Conservation (phyloP, 2,797 vertebrate genomes). For the Yasuhikotakia modesta region DNA sequence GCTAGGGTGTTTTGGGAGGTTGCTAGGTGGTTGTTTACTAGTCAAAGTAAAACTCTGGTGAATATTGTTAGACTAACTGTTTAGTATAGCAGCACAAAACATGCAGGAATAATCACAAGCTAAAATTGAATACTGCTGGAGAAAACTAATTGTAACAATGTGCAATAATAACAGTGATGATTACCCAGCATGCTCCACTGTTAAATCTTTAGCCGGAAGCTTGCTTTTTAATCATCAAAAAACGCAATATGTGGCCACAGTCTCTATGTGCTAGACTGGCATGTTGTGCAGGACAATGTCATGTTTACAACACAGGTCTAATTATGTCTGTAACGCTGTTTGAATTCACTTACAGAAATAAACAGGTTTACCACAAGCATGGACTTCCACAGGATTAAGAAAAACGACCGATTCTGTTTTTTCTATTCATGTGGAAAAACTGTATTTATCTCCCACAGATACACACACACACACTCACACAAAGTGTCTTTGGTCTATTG, state of each 20-base stretch:
- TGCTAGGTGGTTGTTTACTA: background rate
- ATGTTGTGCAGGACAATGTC: background rate
- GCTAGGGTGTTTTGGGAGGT: background rate
- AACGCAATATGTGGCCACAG: background rate
- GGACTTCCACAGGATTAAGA: background rate
- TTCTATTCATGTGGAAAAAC: constrained; percentile 13
- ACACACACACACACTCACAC: constrained; percentile 31
- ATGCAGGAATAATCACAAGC: no score
- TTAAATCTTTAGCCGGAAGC: background rate
- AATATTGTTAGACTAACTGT: no score
- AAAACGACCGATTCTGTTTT: constrained; percentile 18
- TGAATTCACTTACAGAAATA: background rate
- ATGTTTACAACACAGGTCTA: constrained; percentile 11
- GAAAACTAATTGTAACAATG: background rate
- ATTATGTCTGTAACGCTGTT: background rate
- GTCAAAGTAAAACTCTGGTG: no score
- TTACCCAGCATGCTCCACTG: no score
- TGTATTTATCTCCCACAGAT: constrained; percentile 28
- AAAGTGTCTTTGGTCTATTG: constrained; percentile 55
- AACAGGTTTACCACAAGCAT: background rate
- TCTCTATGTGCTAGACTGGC: background rate
- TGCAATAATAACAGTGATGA: background rate
- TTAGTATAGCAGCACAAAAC: no score
- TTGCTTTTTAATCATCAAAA: background rate
- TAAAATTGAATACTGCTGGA: no score